phyloP scores from a whole-genome alignment of 2,797 vertebrate species.

The Tamandua tetradactyla region DNA sequence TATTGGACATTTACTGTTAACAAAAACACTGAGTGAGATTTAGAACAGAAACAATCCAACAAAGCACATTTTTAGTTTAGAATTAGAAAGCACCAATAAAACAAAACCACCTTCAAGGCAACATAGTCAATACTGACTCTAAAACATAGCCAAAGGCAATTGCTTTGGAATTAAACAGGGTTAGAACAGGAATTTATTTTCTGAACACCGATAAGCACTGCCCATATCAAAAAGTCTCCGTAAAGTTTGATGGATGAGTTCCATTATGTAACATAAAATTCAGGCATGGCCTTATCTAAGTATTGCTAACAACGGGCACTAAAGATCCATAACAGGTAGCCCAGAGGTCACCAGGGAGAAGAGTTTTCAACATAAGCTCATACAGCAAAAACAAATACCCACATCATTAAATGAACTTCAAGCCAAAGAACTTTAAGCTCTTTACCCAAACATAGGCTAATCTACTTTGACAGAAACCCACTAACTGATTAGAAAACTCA shows the following conservation, averaged over 20 bases:
- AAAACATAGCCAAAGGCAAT: constrained; percentile 44
- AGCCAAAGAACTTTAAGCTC: constrained; percentile 58
- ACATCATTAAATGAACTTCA: constrained; percentile 64
- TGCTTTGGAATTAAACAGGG: constrained; percentile 62
- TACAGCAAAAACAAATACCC: constrained; percentile 52
- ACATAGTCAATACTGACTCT: constrained; percentile 36
- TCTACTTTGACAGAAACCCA: constrained; percentile 75
- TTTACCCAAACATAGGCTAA: constrained; percentile 65
- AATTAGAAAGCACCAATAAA: constrained; percentile 52
- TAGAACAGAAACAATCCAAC: not conserved
- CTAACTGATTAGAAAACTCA: constrained; percentile 72
- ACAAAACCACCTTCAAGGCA: constrained; percentile 26
- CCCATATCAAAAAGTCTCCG: constrained; percentile 32
- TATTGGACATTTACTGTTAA: not conserved
- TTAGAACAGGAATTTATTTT: constrained; percentile 56
- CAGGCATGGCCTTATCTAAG: constrained; percentile 38
- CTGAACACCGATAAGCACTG: constrained; percentile 29
- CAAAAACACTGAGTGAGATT: constrained; percentile 14
- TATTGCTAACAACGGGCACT: constrained; percentile 47
- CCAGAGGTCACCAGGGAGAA: constrained; percentile 2
- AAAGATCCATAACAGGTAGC: constrained; percentile 37
- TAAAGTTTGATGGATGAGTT: constrained; percentile 68
- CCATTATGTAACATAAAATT: constrained; percentile 63
- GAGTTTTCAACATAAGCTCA: constrained; percentile 55
- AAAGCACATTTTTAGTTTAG: not conserved